Conservation (phyloP, 2,113 vertebrate species). For the Solea solea region DNA sequence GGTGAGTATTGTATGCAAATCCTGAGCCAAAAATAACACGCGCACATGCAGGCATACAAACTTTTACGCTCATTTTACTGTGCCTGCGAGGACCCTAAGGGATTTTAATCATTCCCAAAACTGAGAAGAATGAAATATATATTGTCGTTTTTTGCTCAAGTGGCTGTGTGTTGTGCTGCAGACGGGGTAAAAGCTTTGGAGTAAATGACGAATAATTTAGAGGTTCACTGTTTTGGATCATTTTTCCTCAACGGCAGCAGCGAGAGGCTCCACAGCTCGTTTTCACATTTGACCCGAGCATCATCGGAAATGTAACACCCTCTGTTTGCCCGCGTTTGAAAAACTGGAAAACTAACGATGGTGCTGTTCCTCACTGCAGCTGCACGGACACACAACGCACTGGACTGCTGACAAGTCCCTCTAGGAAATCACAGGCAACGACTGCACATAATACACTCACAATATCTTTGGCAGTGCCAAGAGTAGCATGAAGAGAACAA, state of each 20-base stretch:
- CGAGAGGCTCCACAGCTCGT: background rate
- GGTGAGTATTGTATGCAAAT: constrained; percentile 37
- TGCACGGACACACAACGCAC: constrained; percentile 19
- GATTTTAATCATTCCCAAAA: background rate
- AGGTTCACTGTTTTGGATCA: no score
- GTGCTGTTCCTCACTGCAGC: constrained; percentile 14
- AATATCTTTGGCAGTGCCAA: background rate
- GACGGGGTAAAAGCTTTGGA: no score
- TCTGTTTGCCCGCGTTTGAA: background rate
- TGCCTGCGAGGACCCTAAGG: background rate
- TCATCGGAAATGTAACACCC: background rate
- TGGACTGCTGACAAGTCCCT: constrained; percentile 10
- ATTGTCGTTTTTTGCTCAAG: background rate
- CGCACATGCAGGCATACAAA: background rate
- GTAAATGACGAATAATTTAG: no score
- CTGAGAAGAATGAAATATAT: no score
- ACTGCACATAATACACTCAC: background rate
- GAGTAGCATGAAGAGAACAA: background rate
- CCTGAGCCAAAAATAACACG: constrained; percentile 14
- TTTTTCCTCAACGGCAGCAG: background rate
- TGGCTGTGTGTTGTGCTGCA: no score
- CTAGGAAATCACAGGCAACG: background rate
- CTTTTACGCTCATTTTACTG: background rate
- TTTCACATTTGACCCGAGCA: constrained; percentile 3
- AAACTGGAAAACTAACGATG: constrained; percentile 5